Base-by-base conservation (phyloP, 2,888 invertebrate genomes). In the Erannis defoliaria region DNA sequence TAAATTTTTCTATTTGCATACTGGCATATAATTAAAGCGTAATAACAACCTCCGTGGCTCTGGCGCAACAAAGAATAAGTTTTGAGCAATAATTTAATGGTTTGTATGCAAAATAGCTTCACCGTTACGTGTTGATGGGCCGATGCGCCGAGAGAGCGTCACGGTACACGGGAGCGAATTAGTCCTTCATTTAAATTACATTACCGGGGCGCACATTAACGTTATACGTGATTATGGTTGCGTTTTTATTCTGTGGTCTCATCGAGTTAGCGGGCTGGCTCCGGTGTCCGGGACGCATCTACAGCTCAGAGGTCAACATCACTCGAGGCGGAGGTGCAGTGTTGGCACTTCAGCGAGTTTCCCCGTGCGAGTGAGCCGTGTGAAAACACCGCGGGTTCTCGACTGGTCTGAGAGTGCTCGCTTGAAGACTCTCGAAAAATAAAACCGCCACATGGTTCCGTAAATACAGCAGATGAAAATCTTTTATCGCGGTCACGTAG, bases 401-500 rank as follows among this genome's bases (percentile, higher is more conserved):
- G 76, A 70, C 65, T 66, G 70, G 78, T 72, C 72, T 76, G 82
- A 85, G 86, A 76, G 81, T 79, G 78, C 84, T 83, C 72, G 77
- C 76, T 77, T 82, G 77, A 81, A 88, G 89, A 85, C 86, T 86
- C 91, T 91, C 82, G 81, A 89, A 90, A 87, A 80, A 90, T 88
- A 90, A 92, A 91, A 89, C 91, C 92, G 87, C 91, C 92, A 92
- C 92, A 91, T 89, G 80, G 83, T 89, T 79, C 86, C 88, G 91
- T 91, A 92, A 92, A 93, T 92, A 93, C 90, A 88, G 90, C 88
- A 92, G 93, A 93, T 93, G 92, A 88, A 91, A 90, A 92, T 93
- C 93, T 93, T 91, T 93, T 93, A 93, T 93, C 93, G 86, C 86
- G 88, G 92, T 92, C 93, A 93, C 93, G 93, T 93, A 91, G 86